phyloP scores from a whole-genome alignment of 2,797 vertebrate species.

The Rallus crepitans region DNA sequence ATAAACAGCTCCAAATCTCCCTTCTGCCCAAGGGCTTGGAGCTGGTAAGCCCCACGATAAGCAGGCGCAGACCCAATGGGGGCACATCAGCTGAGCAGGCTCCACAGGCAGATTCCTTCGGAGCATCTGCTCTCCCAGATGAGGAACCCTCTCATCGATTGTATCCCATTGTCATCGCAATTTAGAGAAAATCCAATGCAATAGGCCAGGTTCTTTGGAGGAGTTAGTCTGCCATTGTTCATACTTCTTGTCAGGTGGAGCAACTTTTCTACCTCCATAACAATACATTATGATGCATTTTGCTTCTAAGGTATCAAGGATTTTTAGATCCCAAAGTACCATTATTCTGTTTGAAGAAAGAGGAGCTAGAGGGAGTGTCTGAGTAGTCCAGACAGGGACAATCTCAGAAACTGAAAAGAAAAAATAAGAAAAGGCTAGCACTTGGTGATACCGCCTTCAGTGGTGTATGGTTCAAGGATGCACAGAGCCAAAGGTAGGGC shows the following conservation, averaged over 20 bases:
- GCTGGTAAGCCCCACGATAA: neutral
- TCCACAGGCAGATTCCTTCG: constrained; percentile 43
- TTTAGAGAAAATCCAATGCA: neutral
- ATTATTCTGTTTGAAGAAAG: neutral
- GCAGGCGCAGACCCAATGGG: neutral
- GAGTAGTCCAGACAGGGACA: neutral
- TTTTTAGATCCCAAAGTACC: neutral
- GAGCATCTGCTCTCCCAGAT: constrained; percentile 39
- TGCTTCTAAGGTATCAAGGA: neutral
- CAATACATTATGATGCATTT: neutral
- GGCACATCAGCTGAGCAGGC: neutral
- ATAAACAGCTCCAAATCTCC: constrained; percentile 59
- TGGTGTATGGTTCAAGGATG: fast-evolving
- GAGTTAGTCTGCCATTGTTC: neutral
- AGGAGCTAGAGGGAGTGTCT: neutral
- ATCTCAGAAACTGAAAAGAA: neutral
- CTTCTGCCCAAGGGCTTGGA: neutral
- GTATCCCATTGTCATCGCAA: neutral
- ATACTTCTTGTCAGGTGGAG: neutral
- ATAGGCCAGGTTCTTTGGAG: neutral
- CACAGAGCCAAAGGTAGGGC: neutral
- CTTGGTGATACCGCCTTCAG: neutral
- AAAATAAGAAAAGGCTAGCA: neutral
- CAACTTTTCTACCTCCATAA: neutral
- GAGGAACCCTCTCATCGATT: neutral